Conservation (phyloP, 2,797 vertebrate genomes). For the Momotus momota region DNA sequence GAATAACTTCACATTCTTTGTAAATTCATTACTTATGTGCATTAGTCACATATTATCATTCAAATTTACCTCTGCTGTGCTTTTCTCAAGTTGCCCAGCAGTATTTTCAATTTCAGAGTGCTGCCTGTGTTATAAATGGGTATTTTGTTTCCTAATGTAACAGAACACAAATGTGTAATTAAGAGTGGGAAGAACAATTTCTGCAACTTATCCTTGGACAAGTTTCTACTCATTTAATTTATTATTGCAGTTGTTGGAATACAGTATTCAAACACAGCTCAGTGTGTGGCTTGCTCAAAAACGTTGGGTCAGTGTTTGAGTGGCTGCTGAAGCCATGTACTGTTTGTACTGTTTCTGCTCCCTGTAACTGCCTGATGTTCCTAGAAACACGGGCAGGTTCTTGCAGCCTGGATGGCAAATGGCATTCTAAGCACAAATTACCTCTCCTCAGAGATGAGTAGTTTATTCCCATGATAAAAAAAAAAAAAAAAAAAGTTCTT, state of each 20-base stretch:
- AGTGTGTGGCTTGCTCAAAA: neutral
- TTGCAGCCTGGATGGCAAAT: neutral
- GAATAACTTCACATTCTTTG: neutral
- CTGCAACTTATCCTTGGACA: neutral
- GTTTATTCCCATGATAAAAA: neutral
- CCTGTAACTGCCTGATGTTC: neutral
- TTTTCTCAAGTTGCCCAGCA: neutral
- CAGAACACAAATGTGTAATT: neutral
- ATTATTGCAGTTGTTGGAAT: neutral
- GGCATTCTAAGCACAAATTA: neutral
- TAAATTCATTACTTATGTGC: neutral
- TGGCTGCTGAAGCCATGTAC: neutral
- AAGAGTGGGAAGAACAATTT: neutral
- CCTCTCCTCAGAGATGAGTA: neutral
- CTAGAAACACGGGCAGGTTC: neutral
- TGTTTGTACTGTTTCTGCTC: neutral
- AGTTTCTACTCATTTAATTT: neutral
- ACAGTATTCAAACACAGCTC: neutral
- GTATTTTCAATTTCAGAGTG: neutral
- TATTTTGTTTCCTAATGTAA: neutral
- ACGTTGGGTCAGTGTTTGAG: neutral
- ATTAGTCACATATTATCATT: neutral
- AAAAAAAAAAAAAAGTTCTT: neutral
- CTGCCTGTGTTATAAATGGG: neutral
- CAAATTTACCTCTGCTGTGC: neutral